phyloP scores from a whole-genome alignment of 92 coral and sea anemone genomes.

The Porites rus region DNA sequence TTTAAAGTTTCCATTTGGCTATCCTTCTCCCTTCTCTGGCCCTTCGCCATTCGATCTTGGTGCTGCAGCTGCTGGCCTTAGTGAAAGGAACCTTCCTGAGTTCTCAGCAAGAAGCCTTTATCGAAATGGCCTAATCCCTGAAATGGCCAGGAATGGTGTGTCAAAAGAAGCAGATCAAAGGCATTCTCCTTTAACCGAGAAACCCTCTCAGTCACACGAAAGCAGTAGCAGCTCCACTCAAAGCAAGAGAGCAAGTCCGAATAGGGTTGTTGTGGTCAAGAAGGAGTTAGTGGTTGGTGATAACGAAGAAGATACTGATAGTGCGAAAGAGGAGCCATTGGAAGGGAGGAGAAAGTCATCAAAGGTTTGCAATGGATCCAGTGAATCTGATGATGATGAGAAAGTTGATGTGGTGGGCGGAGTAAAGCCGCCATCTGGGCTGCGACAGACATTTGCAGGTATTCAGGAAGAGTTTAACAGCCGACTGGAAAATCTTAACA shows the following conservation, averaged over 20 bases:
- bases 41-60: slow-evolving; percentile 79
- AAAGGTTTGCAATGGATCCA: slow-evolving; percentile 27
- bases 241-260: slow-evolving; percentile 29
- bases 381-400: slow-evolving; percentile 39
- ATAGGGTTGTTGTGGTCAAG: slow-evolving; percentile 39
- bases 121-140: slow-evolving; percentile 58
- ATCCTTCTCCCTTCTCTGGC: slow-evolving; percentile 68
- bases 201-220: slow-evolving; percentile 20
- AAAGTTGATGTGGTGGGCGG: slow-evolving; percentile 57
- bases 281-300: slow-evolving; percentile 57
- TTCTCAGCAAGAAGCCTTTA: slow-evolving; percentile 40
- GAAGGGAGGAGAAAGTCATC: slow-evolving; percentile 5
- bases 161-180: slow-evolving; percentile 47
- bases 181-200: slow-evolving; percentile 49
- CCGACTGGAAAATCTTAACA: slow-evolving; percentile 85
- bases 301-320: slow-evolving; percentile 16
- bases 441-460: slow-evolving; percentile 90
- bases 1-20: slow-evolving; percentile 80
- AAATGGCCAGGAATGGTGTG: slow-evolving; percentile 28
- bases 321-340: slow-evolving; percentile 5
- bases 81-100: slow-evolving; percentile 77
- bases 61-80: slow-evolving; percentile 55
- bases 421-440: slow-evolving; percentile 60
- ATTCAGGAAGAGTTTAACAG: slow-evolving; percentile 94
- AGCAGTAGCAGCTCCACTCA: slow-evolving; percentile 35